These are phyloP conservation scores for Petaurus breviceps DNA, from an alignment of 2,113 vertebrate genomes.

Conservation along the genomic window DNA sequence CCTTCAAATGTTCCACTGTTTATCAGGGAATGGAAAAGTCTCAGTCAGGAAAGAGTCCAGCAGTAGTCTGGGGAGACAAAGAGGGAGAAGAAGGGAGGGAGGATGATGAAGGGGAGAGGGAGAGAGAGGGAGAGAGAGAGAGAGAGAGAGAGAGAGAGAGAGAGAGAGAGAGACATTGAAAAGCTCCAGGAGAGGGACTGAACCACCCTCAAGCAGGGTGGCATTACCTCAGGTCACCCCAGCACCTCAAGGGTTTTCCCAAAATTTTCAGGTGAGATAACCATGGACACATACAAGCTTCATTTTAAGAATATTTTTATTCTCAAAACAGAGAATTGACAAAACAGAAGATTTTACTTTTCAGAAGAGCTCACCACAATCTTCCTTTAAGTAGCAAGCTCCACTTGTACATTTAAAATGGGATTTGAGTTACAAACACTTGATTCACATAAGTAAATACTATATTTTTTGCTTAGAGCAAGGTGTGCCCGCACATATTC, in stretches of 20 bases:
- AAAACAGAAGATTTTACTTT: not conserved
- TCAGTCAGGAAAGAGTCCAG: constrained; percentile 7
- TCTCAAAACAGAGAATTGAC: not conserved
- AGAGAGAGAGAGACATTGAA: not conserved
- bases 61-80: not conserved
- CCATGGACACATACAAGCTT: not conserved
- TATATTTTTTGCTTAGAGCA: not conserved
- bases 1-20: constrained; percentile 30
- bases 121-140: not conserved
- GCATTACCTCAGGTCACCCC: not conserved
- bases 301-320: not conserved
- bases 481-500: not conserved
- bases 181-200: not conserved
- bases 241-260: not conserved
- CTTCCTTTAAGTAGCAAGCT: not conserved
- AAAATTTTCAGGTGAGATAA: not conserved
- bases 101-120: fast-evolving
- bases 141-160: not conserved
- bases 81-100: not conserved
- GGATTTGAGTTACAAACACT: not conserved
- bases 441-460: not conserved
- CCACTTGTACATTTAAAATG: not conserved
- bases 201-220: not conserved
- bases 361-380: not conserved
- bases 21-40: constrained; percentile 11